phyloP scores from a whole-genome alignment of 2,888 invertebrate species.

The Biston stratarius region DNA sequence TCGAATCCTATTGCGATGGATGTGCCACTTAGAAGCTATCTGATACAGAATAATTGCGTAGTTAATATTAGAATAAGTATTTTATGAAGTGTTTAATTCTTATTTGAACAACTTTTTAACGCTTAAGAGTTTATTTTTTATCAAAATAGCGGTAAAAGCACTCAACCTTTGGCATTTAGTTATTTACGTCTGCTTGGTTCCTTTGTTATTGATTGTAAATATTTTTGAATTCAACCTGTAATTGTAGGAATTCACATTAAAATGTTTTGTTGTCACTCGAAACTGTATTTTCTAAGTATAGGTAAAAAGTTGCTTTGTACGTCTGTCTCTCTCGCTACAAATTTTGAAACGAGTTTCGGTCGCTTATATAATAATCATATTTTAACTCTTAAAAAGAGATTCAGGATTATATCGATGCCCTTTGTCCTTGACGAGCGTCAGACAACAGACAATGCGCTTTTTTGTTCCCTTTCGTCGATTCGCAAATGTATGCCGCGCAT shows the following conservation, averaged over 20 bases:
- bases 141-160: background rate
- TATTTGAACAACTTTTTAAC: background rate
- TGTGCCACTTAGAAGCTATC: no score
- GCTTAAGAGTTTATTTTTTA: background rate
- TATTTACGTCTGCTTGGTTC: background rate
- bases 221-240: background rate
- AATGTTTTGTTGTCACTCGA: background rate
- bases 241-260: background rate
- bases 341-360: no score
- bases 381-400: no score
- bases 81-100: no score
- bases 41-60: no score
- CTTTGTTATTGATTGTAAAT: conserved; percentile 11
- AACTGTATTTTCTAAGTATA: no score
- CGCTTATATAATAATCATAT: no score
- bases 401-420: no score
- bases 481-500: conserved; percentile 37
- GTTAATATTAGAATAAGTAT: no score
- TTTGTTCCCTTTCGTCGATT: conserved; percentile 20
- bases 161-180: conserved; percentile 2
- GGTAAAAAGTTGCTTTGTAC: no score
- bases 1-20: no score
- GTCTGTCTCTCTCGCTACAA: background rate
- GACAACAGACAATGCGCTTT: conserved; percentile 15
- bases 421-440: background rate